Percentiles rank a stretch among this genome's conserved stretches.
Evolutionary conservation across 37 sponge, comb jelly and placozoan genomes (phyloP).

Genomic region (Dysidea cf. avara): DNA sequence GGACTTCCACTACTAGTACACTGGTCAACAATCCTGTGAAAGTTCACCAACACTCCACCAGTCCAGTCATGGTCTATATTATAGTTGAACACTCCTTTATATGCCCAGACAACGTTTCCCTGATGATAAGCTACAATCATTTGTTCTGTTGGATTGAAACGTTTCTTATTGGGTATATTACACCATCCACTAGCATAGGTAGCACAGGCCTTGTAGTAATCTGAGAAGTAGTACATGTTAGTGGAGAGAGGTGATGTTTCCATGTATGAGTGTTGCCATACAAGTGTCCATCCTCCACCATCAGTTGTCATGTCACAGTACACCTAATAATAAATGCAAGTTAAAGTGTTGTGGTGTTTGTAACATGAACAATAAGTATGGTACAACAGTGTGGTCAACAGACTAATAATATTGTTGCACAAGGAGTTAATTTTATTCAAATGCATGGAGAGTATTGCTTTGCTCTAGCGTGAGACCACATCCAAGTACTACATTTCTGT

Average conservation of each 20-base stretch:
- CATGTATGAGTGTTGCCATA: constrained; percentile 40
- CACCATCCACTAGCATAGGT: constrained; percentile 23
- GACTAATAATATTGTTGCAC: too few species aligned
- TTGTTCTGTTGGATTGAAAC: constrained; percentile 25
- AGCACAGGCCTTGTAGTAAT: constrained; percentile 7
- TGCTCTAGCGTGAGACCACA: too few species aligned
- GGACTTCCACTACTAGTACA: constrained; percentile 4
- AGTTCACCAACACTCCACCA: constrained; percentile 22
- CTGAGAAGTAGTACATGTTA: constrained; percentile 26
- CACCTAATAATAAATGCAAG: too few species aligned
- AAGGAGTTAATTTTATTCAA: too few species aligned
- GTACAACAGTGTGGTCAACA: too few species aligned
- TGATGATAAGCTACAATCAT: constrained; percentile 25
- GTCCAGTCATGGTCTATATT: constrained; percentile 36
- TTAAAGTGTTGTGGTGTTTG: too few species aligned
- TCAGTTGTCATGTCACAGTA: constrained; percentile 26
- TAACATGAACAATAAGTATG: too few species aligned
- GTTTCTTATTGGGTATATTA: constrained; percentile 28
- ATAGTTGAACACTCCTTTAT: constrained; percentile 33
- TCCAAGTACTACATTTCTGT: too few species aligned
- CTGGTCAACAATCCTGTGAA: constrained; percentile 2
- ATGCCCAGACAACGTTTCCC: constrained; percentile 5
- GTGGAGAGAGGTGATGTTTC: constrained; percentile 20
- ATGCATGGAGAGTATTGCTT: too few species aligned
- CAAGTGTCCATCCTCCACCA: constrained; percentile 35